A percentile compares a stretch with the other conserved stretches of the same genome.
Evolutionary conservation across 2,888 invertebrate genomes (phyloP).

Genomic region (Papilio demoleus): DNA sequence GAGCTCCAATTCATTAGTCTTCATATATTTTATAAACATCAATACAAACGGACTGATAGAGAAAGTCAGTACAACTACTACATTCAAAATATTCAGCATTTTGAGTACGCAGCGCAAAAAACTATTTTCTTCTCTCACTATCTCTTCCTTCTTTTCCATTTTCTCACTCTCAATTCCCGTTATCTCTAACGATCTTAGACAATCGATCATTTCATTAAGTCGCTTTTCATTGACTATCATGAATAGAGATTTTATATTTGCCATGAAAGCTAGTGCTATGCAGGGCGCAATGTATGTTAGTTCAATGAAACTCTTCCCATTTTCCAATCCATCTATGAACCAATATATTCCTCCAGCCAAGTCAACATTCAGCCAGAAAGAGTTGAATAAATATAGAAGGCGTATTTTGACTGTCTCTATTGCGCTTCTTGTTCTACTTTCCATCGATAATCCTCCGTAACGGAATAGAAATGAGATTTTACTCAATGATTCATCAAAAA

Average conservation of each 20-base stretch:
- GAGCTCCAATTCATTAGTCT: conserved; percentile 53
- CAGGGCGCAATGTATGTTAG: conserved; percentile 60
- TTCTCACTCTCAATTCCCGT: conserved; percentile 40
- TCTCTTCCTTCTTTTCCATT: conserved; percentile 46
- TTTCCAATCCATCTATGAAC: conserved; percentile 52
- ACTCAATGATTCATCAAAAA: conserved; percentile 53
- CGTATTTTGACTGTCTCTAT: conserved; percentile 43
- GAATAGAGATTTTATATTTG: conserved; percentile 49
- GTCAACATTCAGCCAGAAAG: conserved; percentile 54
- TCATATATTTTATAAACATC: conserved; percentile 55
- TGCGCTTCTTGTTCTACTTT: conserved; percentile 43
- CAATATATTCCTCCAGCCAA: conserved; percentile 53
- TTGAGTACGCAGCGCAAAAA: conserved; percentile 57
- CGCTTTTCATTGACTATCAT: conserved; percentile 49
- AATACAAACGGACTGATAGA: conserved; percentile 54
- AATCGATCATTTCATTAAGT: conserved; percentile 50
- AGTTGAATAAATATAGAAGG: conserved; percentile 53
- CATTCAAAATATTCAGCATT: conserved; percentile 52
- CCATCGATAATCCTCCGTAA: conserved; percentile 54
- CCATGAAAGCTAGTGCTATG: conserved; percentile 49
- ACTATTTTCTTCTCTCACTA: conserved; percentile 51
- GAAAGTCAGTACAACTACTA: conserved; percentile 51
- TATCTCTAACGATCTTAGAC: conserved; percentile 52
- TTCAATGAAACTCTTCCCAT: conserved; percentile 53
- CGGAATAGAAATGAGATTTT: conserved; percentile 51